Evolutionary conservation across 2,888 invertebrate species (phyloP), one percentile per base, ranked within the genome.

Genomic region (Tipula vernalis): DNA sequence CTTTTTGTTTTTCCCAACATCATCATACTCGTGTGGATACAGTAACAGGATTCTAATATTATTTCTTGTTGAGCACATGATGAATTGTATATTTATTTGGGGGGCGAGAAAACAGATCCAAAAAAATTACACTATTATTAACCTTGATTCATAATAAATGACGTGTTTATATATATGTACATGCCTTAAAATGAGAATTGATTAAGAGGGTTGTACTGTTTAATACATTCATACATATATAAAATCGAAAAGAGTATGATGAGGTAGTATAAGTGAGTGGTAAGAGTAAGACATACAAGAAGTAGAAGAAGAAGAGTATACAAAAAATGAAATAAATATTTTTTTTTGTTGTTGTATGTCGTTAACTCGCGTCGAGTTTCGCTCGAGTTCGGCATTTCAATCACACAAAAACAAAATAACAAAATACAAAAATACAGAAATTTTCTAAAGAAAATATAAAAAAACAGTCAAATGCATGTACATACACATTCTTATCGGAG

Each of bases 31-130:
- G 28, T 28, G 18, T 57, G 18, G 57, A 18, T 86, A 44, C 44
- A 86, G 86, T 44, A 44, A 28, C 18, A 4, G 42, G 4, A 18
- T 10, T 85, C 42, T 15, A 15, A 42, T 36, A 8, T 18, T 18
- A 42, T 89, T 89, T 89, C 89, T 89, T 41, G 36, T 28, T 39
- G 39, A 15, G 18, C 5, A 85, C 87, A 87, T 28, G 84, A 83
- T 87, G 28, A 83, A 90, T 89, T 89, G 90, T 88, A 91, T 91
- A 87, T n/a, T 28, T 28, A 28, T 28, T 90, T 93, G 93, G 93
- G 93, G 93, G 93, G 12, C 5, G 71, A 12, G 28, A 18, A 28
- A 51, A 71, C 71, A 18, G 28, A 12, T 5, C 39, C 51, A 71
- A n/a, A 28, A 71, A 51, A 1, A 28, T 28, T 28, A 28, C 28